A percentile compares a stretch with the other conserved stretches of the same genome.
Conservation (phyloP, 2,113 vertebrate species). For the Eolophus roseicapilla region DNA sequence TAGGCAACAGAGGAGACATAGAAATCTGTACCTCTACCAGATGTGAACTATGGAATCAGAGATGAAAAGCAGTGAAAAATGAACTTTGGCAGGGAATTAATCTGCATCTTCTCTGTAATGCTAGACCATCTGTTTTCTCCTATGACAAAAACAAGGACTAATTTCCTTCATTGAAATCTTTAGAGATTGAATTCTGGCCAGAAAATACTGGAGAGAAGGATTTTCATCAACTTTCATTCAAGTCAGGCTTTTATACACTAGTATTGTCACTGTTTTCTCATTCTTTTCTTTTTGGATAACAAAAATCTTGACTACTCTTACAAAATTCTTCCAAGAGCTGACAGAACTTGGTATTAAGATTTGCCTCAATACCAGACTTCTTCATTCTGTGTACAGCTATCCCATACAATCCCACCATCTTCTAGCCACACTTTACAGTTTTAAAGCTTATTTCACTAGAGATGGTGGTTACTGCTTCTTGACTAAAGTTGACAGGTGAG, state of each 20-base stretch:
- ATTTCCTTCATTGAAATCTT: not conserved
- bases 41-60: not conserved
- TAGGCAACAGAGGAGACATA: not conserved
- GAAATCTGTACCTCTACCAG: not conserved
- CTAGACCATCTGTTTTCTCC: not conserved
- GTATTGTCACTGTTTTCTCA: not conserved
- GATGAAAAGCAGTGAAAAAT: not conserved
- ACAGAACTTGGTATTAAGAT: not conserved
- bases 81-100: not conserved
- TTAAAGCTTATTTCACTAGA: not conserved
- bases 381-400: not conserved
- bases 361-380: not conserved
- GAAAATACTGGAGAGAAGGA: not conserved
- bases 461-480: not conserved
- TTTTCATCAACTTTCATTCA: not conserved
- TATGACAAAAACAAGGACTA: not conserved
- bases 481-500: not conserved
- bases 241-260: not conserved
- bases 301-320: not conserved
- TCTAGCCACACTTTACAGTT: not conserved
- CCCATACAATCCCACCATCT: not conserved
- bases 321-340: not conserved
- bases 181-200: not conserved
- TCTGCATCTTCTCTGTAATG: not conserved
- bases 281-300: not conserved